phyloP scores from a whole-genome alignment of 30 jellyfish, hydroid and myxozoan genomes.

The Catostylus mosaicus region DNA sequence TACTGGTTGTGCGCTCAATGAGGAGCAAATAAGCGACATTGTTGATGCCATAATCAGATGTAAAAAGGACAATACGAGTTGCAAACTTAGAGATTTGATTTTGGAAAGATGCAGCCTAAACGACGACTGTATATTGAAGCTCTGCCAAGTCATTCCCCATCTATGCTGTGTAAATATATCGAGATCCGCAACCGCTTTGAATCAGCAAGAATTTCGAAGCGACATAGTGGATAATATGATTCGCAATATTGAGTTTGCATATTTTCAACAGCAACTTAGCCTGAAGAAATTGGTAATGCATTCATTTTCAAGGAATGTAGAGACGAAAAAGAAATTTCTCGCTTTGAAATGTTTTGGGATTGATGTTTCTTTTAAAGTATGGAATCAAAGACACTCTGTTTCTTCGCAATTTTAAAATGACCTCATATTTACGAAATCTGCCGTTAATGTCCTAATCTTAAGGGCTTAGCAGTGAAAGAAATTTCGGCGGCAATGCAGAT shows the following conservation, averaged over 20 bases:
- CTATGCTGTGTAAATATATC: slow-evolving; percentile 8
- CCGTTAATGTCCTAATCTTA: no score
- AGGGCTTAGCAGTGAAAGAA: no score
- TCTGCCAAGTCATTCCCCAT: slow-evolving; percentile 23
- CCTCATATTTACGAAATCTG: no score
- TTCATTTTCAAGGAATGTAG: background rate
- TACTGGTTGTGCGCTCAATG: slow-evolving; percentile 3
- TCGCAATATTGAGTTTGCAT: slow-evolving; percentile 4
- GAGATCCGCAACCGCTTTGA: background rate
- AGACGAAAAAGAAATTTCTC: background rate
- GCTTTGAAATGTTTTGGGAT: background rate
- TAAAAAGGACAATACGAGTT: background rate
- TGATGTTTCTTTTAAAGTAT: slow-evolving; percentile 16
- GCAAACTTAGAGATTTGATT: background rate
- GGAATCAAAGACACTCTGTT: background rate
- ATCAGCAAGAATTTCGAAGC: background rate
- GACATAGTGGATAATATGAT: slow-evolving; percentile 2
- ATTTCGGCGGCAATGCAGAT: no score
- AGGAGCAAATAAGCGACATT: background rate
- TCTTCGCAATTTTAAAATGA: background rate
- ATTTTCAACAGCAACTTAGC: background rate
- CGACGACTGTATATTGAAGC: slow-evolving; percentile 9
- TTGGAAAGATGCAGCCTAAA: slow-evolving; percentile 25
- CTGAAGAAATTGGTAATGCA: slow-evolving; percentile 6
- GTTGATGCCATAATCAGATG: background rate